These are phyloP conservation scores for Corythornis vintsioides DNA, from an alignment of 2,113 vertebrate species.

Conservation along the genomic window DNA sequence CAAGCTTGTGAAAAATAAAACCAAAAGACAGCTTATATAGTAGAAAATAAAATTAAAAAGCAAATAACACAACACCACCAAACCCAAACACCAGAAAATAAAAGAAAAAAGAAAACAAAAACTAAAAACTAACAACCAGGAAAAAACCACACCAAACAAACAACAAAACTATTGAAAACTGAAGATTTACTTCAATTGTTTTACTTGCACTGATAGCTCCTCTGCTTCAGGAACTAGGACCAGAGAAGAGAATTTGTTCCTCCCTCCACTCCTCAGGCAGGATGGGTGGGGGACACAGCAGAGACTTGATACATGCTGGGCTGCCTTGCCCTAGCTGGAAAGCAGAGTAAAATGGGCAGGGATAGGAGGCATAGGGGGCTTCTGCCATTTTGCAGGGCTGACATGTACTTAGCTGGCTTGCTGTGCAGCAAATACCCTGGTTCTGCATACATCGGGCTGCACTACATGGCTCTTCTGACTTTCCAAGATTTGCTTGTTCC, in stretches of 20 bases:
- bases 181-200: background rate
- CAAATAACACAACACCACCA: background rate
- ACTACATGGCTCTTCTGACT: background rate
- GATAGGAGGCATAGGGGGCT: fast-evolving
- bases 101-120: background rate
- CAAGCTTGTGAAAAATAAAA: constrained; percentile 10
- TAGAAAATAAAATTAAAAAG: background rate
- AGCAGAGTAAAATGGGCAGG: background rate
- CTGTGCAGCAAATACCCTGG: background rate
- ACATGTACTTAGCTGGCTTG: background rate
- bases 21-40: background rate
- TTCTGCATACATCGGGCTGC: background rate
- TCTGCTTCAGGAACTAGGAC: background rate
- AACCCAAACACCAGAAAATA: background rate
- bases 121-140: background rate
- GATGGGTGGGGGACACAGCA: fast-evolving
- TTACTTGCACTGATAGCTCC: background rate
- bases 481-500: constrained; percentile 47
- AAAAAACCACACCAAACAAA: background rate
- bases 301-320: background rate
- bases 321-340: background rate
- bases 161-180: background rate
- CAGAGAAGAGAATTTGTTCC: background rate
- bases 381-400: background rate
- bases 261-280: background rate